Percentiles rank a stretch among this genome's conserved stretches.
Evolutionary conservation across 2,888 invertebrate species (phyloP).

Genomic region (Hypercompe scribonia): DNA sequence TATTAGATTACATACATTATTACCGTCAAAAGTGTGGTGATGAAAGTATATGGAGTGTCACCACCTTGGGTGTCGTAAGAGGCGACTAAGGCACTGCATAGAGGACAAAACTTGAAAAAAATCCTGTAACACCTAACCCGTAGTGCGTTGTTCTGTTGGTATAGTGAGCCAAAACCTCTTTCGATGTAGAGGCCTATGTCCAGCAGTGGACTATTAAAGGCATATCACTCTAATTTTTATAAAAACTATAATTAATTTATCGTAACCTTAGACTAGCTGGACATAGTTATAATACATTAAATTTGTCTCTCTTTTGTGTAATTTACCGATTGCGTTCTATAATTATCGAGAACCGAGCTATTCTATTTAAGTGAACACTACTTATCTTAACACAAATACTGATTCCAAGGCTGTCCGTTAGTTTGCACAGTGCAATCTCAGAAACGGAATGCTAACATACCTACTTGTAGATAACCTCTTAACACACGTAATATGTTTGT

Average conservation of each 20-base stretch:
- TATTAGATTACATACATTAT: no score
- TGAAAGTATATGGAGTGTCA: no score
- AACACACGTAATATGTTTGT: neutral
- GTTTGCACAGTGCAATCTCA: constrained; percentile 43
- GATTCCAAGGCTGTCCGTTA: constrained; percentile 34
- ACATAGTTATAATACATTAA: neutral
- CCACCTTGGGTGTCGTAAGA: no score
- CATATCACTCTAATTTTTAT: neutral
- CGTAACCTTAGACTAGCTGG: neutral
- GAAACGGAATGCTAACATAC: constrained; percentile 15
- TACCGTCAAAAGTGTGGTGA: no score
- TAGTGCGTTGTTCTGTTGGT: no score
- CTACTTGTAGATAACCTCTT: constrained; percentile 14
- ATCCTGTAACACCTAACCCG: no score
- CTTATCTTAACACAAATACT: constrained; percentile 45
- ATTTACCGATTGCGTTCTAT: neutral
- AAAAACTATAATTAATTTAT: neutral
- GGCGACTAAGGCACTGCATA: no score
- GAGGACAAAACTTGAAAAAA: no score
- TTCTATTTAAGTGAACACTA: constrained; percentile 39
- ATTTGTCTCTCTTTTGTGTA: no score
- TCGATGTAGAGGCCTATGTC: no score
- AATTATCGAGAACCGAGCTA: constrained; percentile 6
- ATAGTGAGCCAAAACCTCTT: no score
- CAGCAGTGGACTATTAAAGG: no score